Evolutionary conservation across 2,797 vertebrate species (phyloP).

Genomic region (Anguilla megastoma): DNA sequence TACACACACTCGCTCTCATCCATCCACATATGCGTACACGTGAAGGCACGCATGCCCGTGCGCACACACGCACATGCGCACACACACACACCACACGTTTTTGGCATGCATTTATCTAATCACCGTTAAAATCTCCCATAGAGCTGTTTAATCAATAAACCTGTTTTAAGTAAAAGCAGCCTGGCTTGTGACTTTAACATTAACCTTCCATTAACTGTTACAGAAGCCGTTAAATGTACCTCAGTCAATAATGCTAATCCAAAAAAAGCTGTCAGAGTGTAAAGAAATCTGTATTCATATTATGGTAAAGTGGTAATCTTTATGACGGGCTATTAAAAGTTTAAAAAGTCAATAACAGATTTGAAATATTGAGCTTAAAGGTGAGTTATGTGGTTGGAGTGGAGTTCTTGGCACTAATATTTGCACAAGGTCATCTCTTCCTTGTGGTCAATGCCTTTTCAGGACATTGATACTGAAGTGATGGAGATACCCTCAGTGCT

Average conservation of each 20-base stretch:
- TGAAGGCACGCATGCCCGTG: not conserved
- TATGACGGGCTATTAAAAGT: constrained; percentile 81
- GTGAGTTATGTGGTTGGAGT: constrained; percentile 88
- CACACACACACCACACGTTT: constrained; percentile 51
- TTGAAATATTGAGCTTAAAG: constrained; percentile 80
- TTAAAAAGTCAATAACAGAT: constrained; percentile 82
- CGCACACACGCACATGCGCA: constrained; percentile 33
- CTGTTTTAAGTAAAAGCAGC: constrained; percentile 93
- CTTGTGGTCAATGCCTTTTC: constrained; percentile 85
- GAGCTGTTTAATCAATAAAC: constrained; percentile 91
- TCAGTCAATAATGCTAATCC: constrained; percentile 98
- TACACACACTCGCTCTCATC: not conserved
- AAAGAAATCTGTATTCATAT: constrained; percentile 89
- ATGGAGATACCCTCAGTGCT: constrained; percentile 83
- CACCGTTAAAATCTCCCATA: constrained; percentile 77
- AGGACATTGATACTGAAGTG: constrained; percentile 92
- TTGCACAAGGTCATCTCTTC: constrained; percentile 82
- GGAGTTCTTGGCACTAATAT: constrained; percentile 86
- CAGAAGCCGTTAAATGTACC: constrained; percentile 87
- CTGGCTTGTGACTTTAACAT: constrained; percentile 91
- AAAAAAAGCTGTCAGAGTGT: constrained; percentile 78
- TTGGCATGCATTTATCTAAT: constrained; percentile 82
- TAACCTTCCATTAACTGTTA: constrained; percentile 99
- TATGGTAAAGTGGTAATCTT: constrained; percentile 87
- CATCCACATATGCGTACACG: not conserved